Percentiles rank a stretch among this genome's conserved stretches.
Conservation (phyloP, 2,888 invertebrate genomes). For the Rhodophaea formosa region DNA sequence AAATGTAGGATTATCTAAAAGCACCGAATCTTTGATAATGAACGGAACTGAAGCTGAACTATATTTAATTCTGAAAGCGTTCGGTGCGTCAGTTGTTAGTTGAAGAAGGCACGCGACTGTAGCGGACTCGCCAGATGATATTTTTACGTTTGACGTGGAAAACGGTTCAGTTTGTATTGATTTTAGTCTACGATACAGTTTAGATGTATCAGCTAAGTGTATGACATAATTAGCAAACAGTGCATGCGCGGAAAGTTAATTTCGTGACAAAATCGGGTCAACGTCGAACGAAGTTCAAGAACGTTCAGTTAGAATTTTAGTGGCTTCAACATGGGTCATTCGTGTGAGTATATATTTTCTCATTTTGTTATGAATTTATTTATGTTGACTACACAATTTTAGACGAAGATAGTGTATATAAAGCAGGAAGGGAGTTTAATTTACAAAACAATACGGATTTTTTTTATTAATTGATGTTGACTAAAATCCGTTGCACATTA, state of each 20-base stretch:
- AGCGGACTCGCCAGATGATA: slow-evolving; percentile 48
- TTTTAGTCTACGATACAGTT: slow-evolving; percentile 50
- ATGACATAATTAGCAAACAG: slow-evolving; percentile 51
- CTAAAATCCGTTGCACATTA: too few relatives aligned
- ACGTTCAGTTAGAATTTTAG: slow-evolving; percentile 25
- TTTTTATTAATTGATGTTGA: too few relatives aligned
- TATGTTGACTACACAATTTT: slow-evolving; percentile 16
- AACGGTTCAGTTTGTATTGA: slow-evolving; percentile 58
- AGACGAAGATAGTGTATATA: too few relatives aligned
- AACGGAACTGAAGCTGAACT: slow-evolving; percentile 53
- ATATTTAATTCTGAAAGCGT: slow-evolving; percentile 68
- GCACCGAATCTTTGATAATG: slow-evolving; percentile 35
- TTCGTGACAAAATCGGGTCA: slow-evolving; percentile 40
- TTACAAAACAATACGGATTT: too few relatives aligned
- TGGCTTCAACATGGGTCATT: slow-evolving; percentile 55
- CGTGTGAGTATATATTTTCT: slow-evolving; percentile 57
- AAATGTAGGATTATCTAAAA: slow-evolving; percentile 23
- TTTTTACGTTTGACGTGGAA: slow-evolving; percentile 51
- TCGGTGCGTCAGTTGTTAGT: slow-evolving; percentile 68
- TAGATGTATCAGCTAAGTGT: slow-evolving; percentile 33
- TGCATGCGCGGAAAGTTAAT: slow-evolving; percentile 38
- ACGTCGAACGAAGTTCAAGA: slow-evolving; percentile 42
- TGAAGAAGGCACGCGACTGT: slow-evolving; percentile 65
- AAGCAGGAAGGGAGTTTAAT: too few relatives aligned
- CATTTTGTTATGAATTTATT: slow-evolving; percentile 16